Percentiles rank a stretch among this genome's conserved stretches.
These are phyloP conservation scores for Agriopis marginaria DNA, from an alignment of 2,888 invertebrate genomes.

Conservation along the genomic window DNA sequence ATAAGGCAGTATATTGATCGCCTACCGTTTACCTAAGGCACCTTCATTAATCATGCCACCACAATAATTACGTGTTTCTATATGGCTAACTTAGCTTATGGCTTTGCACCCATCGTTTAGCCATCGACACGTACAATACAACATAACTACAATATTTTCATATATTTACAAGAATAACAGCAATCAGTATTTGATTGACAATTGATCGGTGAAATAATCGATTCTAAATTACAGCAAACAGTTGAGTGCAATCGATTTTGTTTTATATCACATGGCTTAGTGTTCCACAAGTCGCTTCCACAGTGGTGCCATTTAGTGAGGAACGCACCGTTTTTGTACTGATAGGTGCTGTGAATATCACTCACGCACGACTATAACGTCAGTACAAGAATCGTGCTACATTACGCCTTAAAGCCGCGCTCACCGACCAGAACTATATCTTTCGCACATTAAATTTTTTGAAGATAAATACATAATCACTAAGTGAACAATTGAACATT, in stretches of 20 bases:
- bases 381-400: not conserved
- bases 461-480: too few species aligned
- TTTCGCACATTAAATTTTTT: too few species aligned
- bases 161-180: constrained; percentile 39
- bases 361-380: not conserved
- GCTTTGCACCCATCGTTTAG: constrained; percentile 68
- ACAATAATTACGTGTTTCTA: constrained; percentile 54
- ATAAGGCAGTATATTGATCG: constrained; percentile 37
- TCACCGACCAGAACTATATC: too few species aligned
- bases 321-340: not conserved
- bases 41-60: constrained; percentile 51
- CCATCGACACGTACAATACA: constrained; percentile 46
- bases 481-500: too few species aligned
- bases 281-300: constrained; percentile 44
- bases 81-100: constrained; percentile 72
- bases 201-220: constrained; percentile 23
- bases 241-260: constrained; percentile 63
- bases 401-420: not conserved
- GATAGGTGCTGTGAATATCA: not conserved
- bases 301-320: not conserved
- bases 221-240: constrained; percentile 49
- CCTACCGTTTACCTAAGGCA: constrained; percentile 33
- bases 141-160: constrained; percentile 33
- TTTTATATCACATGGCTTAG: constrained; percentile 74
- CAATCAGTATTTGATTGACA: constrained; percentile 15